phyloP scores from a whole-genome alignment of 2,888 invertebrate species.

The Zaprionus bogoriensis region DNA sequence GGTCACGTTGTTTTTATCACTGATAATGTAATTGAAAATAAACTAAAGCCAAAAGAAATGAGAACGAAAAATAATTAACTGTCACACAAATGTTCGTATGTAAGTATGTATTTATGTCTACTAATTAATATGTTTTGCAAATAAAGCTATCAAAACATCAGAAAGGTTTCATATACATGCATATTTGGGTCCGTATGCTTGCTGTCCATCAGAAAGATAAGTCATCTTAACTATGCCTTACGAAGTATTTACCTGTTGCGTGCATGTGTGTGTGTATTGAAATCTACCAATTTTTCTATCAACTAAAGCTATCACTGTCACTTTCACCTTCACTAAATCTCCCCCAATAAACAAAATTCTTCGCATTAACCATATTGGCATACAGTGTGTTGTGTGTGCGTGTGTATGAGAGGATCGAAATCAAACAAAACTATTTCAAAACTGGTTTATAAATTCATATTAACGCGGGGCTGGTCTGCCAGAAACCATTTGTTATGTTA shows the following conservation, averaged over 20 bases:
- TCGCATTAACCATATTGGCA: background rate
- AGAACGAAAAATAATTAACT: conserved; percentile 19
- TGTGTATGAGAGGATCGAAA: conserved; percentile 15
- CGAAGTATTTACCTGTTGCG: conserved; percentile 36
- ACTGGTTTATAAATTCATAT: conserved; percentile 17
- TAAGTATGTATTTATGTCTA: conserved; percentile 8
- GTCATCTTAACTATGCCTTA: conserved; percentile 31
- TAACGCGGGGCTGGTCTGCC: conserved; percentile 38
- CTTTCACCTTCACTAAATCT: conserved; percentile 17
- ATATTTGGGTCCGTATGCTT: background rate
- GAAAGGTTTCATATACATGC: background rate
- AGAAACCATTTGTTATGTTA: conserved; percentile 70
- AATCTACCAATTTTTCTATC: conserved; percentile 44
- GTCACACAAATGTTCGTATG: conserved; percentile 20
- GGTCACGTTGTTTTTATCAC: conserved; percentile 83
- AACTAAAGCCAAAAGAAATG: conserved; percentile 22
- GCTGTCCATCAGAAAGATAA: conserved; percentile 16
- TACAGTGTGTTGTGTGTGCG: conserved; percentile 17
- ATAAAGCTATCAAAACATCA: conserved; percentile 58
- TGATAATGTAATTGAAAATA: conserved; percentile 73
- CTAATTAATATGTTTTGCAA: conserved; percentile 34
- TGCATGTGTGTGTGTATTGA: conserved; percentile 47
- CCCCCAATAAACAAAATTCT: conserved; percentile 11
- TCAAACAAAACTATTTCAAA: conserved; percentile 6
- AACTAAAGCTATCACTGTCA: conserved; percentile 49